Percentiles rank a stretch among this genome's conserved stretches.
Conservation (phyloP, 1,140 invertebrate genomes). For the Aleiodes sp. region DNA sequence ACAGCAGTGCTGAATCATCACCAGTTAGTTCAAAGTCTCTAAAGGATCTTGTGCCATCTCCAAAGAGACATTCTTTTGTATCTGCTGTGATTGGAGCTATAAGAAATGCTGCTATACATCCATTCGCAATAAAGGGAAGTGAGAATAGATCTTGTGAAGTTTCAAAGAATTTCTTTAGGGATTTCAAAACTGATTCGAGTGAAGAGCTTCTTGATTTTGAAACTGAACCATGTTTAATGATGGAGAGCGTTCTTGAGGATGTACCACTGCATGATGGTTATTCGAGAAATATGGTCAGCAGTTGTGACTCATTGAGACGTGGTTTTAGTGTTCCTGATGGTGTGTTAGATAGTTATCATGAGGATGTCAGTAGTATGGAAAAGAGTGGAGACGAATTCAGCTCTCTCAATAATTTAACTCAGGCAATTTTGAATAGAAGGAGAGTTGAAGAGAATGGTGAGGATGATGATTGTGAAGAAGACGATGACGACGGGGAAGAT, state of each 20-base stretch:
- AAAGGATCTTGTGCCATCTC: not conserved
- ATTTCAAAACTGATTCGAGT: conserved; percentile 66
- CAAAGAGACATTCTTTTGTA: conserved; percentile 73
- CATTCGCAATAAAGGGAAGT: conserved; percentile 56
- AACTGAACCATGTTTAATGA: conserved; percentile 81
- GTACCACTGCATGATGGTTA: conserved; percentile 73
- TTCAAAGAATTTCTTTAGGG: conserved; percentile 55
- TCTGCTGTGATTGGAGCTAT: conserved; percentile 76
- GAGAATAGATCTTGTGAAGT: conserved; percentile 53
- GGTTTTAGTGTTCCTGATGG: conserved; percentile 59
- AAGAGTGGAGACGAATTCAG: conserved; percentile 52
- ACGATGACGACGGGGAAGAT: conserved; percentile 62
- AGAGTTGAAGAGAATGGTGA: conserved; percentile 54
- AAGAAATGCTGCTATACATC: conserved; percentile 70
- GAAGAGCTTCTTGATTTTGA: conserved; percentile 79
- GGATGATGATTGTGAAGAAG: conserved; percentile 61
- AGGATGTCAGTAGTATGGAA: conserved; percentile 39
- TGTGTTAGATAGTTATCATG: conserved; percentile 49
- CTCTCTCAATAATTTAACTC: conserved; percentile 60
- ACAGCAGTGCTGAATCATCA: conserved; percentile 69
- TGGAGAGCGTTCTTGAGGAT: conserved; percentile 77
- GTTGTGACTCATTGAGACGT: conserved; percentile 63
- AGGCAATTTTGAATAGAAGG: conserved; percentile 60
- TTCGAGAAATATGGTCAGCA: conserved; percentile 76
- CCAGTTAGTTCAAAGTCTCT: conserved; percentile 59